Evolutionary conservation across 1,140 invertebrate genomes (phyloP).

Genomic region (Monomorium pharaonis): DNA sequence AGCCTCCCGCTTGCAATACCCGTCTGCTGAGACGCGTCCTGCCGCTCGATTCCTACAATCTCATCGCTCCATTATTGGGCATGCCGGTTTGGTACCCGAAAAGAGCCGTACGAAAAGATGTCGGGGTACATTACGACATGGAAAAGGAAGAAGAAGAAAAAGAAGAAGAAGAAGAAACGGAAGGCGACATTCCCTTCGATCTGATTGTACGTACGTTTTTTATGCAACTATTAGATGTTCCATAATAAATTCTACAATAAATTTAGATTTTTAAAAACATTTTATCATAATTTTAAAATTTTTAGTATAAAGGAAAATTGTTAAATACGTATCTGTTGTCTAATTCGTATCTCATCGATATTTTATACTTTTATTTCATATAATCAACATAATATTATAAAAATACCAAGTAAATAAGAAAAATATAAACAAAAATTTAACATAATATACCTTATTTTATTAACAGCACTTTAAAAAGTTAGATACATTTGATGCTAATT

Average conservation of each 20-base stretch:
- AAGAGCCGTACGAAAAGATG: not conserved
- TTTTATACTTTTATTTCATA: no score
- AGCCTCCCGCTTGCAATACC: conserved; percentile 71
- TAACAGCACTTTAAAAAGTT: no score
- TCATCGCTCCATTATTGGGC: conserved; percentile 75
- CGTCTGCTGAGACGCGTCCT: conserved; percentile 74
- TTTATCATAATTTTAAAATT: not conserved
- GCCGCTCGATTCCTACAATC: conserved; percentile 74
- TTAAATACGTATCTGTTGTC: no score
- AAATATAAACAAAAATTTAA: no score
- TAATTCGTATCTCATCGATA: no score
- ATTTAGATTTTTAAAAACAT: not conserved
- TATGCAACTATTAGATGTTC: not conserved
- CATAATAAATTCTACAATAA: not conserved
- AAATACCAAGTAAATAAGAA: no score
- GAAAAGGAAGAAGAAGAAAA: not conserved
- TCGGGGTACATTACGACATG: not conserved
- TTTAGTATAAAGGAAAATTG: no score
- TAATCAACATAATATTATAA: no score
- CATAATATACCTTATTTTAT: no score
- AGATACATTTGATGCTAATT: no score
- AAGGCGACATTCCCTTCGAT: not conserved
- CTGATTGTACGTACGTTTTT: conserved; percentile 37
- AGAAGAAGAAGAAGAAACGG: not conserved
- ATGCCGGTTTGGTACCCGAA: conserved; percentile 66